A percentile compares a stretch with the other conserved stretches of the same genome.
These are phyloP conservation scores for Vicugna pacos DNA, from an alignment of 2,113 vertebrate species.

Conservation along the genomic window DNA sequence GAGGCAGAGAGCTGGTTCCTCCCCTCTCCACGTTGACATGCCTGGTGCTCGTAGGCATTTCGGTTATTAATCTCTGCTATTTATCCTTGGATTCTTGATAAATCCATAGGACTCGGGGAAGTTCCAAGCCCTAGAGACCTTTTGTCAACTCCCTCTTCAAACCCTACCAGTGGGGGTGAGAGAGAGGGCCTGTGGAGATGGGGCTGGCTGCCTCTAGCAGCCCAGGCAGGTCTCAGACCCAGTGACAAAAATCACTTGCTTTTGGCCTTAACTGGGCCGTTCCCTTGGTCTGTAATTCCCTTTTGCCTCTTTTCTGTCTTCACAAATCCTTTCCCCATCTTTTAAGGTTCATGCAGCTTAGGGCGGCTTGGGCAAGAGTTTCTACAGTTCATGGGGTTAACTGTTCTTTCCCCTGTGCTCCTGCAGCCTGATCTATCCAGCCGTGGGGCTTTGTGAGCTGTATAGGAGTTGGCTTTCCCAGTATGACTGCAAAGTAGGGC, in stretches of 20 bases:
- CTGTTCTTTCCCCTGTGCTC: not conserved
- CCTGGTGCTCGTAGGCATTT: not conserved
- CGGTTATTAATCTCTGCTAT: not conserved
- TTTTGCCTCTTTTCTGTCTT: not conserved
- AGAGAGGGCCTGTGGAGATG: not conserved
- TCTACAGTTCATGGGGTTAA: not conserved
- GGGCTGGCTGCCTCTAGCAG: not conserved
- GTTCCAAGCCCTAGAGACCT: not conserved
- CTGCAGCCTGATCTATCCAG: not conserved
- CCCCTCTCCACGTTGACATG: not conserved
- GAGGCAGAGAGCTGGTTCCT: not conserved
- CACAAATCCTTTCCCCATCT: not conserved
- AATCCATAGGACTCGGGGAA: not conserved
- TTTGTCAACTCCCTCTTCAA: not conserved
- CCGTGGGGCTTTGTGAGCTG: not conserved
- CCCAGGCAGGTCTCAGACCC: not conserved
- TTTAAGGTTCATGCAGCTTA: not conserved
- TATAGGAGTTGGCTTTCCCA: not conserved
- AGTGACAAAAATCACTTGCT: not conserved
- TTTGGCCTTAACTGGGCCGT: not conserved
- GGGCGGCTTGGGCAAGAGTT: not conserved
- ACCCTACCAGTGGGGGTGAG: rapidly evolving
- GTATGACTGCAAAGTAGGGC: not conserved
- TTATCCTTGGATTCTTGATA: not conserved
- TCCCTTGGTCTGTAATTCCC: not conserved